phyloP scores from a whole-genome alignment of 2,113 vertebrate genomes.

The Atractosteus spatula region DNA sequence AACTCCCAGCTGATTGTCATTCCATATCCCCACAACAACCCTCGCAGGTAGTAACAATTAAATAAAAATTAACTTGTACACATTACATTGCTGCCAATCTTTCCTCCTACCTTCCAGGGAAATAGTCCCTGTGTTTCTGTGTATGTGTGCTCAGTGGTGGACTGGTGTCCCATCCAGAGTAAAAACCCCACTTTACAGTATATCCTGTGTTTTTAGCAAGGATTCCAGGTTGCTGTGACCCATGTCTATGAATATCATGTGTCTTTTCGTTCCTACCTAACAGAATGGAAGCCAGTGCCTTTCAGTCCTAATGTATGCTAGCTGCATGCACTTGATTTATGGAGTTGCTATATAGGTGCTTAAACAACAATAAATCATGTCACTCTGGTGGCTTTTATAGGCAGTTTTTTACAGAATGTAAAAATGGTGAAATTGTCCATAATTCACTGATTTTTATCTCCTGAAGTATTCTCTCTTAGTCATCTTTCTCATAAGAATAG shows the following conservation, averaged over 20 bases:
- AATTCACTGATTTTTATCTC: not conserved
- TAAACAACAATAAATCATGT: slow-evolving; percentile 1
- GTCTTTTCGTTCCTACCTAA: not conserved
- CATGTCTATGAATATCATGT: too few relatives aligned
- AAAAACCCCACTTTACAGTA: too few relatives aligned
- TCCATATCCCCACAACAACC: slow-evolving; percentile 83
- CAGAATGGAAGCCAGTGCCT: not conserved
- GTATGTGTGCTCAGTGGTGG: too few relatives aligned
- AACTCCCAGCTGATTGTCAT: slow-evolving; percentile 98
- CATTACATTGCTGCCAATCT: not conserved
- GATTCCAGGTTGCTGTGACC: too few relatives aligned
- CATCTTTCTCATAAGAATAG: not conserved
- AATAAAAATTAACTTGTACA: too few relatives aligned
- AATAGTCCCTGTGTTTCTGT: not conserved
- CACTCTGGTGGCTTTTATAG: not conserved
- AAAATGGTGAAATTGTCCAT: not conserved
- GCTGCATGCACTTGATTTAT: not conserved
- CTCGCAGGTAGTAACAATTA: slow-evolving; percentile 73
- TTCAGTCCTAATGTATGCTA: not conserved
- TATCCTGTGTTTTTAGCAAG: too few relatives aligned
- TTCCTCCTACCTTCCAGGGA: not conserved
- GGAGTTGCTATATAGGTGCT: not conserved
- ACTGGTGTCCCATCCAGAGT: too few relatives aligned
- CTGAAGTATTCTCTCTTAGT: not conserved
- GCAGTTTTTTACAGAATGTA: not conserved